Percentiles rank a stretch among this genome's conserved stretches.
Evolutionary conservation across 2,113 vertebrate species (phyloP).

Genomic region (Gallinago undulata): DNA sequence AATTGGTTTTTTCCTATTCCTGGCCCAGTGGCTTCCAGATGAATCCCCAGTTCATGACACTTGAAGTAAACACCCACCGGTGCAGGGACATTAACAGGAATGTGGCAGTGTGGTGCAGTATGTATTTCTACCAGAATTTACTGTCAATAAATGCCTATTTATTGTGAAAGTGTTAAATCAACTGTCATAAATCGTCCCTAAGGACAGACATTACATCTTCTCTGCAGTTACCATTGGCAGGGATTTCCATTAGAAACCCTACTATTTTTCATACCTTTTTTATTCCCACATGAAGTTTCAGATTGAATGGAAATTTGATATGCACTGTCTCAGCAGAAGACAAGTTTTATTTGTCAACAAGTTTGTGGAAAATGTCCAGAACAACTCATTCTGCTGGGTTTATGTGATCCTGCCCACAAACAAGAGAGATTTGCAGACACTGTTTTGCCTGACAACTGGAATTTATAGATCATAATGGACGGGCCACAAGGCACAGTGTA

Average conservation of each 20-base stretch:
- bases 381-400: neutral
- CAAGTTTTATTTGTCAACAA: slow-evolving; percentile 21
- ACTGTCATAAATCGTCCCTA: neutral
- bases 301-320: neutral
- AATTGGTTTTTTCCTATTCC: neutral
- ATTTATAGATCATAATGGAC: slow-evolving; percentile 1
- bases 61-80: neutral
- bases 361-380: neutral
- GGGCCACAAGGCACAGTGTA: neutral
- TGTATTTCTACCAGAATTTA: slow-evolving; percentile 2
- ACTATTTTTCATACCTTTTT: neutral
- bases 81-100: neutral
- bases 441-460: neutral
- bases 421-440: neutral
- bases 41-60: neutral
- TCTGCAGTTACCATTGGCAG: neutral
- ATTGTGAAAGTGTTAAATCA: slow-evolving; percentile 38
- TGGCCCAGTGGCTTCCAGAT: neutral
- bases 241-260: slow-evolving; percentile 30
- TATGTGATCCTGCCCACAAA: slow-evolving; percentile 6
- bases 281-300: slow-evolving; percentile 21
- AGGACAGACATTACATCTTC: slow-evolving; percentile 2
- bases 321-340: neutral
- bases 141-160: slow-evolving; percentile 46
- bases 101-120: neutral